Evolutionary conservation across 1,140 invertebrate species (phyloP), one percentile per base, ranked within the genome.

Genomic region (Cydia splendana): DNA sequence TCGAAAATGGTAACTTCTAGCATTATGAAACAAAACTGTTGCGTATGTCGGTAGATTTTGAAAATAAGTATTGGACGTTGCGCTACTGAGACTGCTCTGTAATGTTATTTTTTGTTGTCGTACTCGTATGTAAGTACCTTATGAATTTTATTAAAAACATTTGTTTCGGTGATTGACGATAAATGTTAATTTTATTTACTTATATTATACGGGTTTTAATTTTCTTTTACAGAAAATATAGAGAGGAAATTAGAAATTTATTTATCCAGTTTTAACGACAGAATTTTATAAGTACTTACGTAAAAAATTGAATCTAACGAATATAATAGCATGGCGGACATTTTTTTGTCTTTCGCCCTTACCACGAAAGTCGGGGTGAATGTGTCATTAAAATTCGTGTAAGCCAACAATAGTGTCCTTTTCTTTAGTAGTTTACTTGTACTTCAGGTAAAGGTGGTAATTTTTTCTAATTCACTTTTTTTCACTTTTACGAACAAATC

Each of bases 21-120:
- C 7, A 10, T 42, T 10, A 42, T 42, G 38, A 42, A 42, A 1
- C 38, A 42, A 42, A 9, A 42, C 7, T 42, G 38, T 7, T 42
- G 7, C 9, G 9, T 42, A 0, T 48, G 13, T 48, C 45, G 38
- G 38, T 15, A 4, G 45, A 48, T 48, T 48, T 48, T 48, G 45
- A 13, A 15, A 48, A 10, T 12, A 45, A 45, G 42, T 45, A 45
- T 13, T 48, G 45, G 45, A 48, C 18, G 53, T 62, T 57, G n/a
- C 57, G 57, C 57, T 24, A 62, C 20, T 62, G 57, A 24, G 57
- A 20, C 53, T 57, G 53, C 53, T 18, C 57, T 62, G 62, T 74
- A 74, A 38, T 74, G 73, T 74, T 75, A 57, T 30, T 53, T 57
- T 71, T 38, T 42, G 28, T 71, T 71, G n/a, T 71, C 34, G 30